These are phyloP conservation scores for Oryzias celebensis DNA, from an alignment of 2,113 vertebrate species.

Conservation along the genomic window DNA sequence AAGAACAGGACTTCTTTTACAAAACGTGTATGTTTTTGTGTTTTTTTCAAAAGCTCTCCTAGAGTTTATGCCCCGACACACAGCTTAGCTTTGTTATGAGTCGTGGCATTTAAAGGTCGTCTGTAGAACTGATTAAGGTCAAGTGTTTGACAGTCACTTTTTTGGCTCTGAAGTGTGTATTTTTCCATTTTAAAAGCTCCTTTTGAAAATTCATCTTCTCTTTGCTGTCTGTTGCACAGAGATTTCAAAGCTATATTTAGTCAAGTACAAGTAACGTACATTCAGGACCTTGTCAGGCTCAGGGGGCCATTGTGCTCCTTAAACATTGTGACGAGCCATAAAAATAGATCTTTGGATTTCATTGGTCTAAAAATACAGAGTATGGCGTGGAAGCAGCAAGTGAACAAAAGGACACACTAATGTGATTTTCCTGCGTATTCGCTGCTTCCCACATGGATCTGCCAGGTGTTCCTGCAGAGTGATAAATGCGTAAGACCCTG, in stretches of 20 bases:
- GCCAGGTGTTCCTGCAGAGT: conserved; percentile 50
- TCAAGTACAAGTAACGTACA: conserved; percentile 43
- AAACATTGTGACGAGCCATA: conserved; percentile 56
- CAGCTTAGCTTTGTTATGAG: too few relatives aligned
- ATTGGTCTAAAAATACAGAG: conserved; percentile 65
- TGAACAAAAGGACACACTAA: conserved; percentile 55
- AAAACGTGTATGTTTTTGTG: too few relatives aligned
- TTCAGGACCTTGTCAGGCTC: conserved; percentile 56
- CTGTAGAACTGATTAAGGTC: conserved; percentile 32
- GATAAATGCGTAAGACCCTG: conserved; percentile 33
- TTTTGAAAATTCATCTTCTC: conserved; percentile 31
- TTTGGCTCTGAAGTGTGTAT: conserved; percentile 9
- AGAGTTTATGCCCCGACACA: too few relatives aligned
- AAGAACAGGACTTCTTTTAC: too few relatives aligned
- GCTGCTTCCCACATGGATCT: conserved; percentile 26
- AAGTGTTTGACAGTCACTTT: conserved; percentile 22
- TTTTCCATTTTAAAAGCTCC: conserved; percentile 24
- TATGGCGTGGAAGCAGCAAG: conserved; percentile 47
- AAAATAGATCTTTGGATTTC: conserved; percentile 66
- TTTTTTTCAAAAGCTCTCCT: too few relatives aligned
- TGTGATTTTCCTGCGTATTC: conserved; percentile 54
- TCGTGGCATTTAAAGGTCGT: too few relatives aligned
- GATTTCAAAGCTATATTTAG: conserved; percentile 63
- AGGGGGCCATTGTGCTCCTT: conserved; percentile 52
- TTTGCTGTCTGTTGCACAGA: conserved; percentile 26